Conservation (phyloP, 1,140 invertebrate species). For the Drosophila nigromelanica region DNA sequence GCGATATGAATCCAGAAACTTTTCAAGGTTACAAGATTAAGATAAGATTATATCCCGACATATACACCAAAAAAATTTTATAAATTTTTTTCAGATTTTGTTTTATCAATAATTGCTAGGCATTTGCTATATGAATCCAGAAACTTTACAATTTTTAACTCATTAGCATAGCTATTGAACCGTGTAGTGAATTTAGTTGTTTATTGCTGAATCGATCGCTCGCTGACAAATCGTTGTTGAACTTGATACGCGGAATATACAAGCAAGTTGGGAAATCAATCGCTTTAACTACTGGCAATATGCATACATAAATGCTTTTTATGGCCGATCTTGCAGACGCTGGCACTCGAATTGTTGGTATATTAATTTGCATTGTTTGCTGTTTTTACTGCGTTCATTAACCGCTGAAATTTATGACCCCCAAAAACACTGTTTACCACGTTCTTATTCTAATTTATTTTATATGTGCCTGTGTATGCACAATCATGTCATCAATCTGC, state of each 20-base stretch:
- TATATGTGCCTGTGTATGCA: slow-evolving; percentile 17
- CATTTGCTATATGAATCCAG: background rate
- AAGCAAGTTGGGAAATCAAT: slow-evolving; percentile 64
- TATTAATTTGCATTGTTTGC: slow-evolving; percentile 52
- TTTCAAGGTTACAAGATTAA: too few relatives aligned
- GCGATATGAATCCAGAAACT: background rate
- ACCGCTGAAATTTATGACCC: slow-evolving; percentile 65
- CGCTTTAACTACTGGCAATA: slow-evolving; percentile 30
- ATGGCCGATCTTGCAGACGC: slow-evolving; percentile 38
- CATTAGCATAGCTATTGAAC: slow-evolving; percentile 16
- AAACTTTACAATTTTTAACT: slow-evolving; percentile 11
- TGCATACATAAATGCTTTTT: slow-evolving; percentile 32
- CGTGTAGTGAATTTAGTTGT: slow-evolving; percentile 13
- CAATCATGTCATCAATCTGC: slow-evolving; percentile 59
- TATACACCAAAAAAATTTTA: too few relatives aligned
- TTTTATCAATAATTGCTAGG: background rate
- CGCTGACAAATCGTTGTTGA: slow-evolving; percentile 41
- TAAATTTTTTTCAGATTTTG: too few relatives aligned
- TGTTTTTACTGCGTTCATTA: slow-evolving; percentile 66
- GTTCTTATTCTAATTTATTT: slow-evolving; percentile 73
- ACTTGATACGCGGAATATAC: slow-evolving; percentile 37
- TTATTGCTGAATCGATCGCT: slow-evolving; percentile 36
- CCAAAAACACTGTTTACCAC: slow-evolving; percentile 54
- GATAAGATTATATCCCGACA: too few relatives aligned
- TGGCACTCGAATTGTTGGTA: slow-evolving; percentile 39